Conservation (phyloP, 2,113 vertebrate genomes). For the Eolophus roseicapilla region DNA sequence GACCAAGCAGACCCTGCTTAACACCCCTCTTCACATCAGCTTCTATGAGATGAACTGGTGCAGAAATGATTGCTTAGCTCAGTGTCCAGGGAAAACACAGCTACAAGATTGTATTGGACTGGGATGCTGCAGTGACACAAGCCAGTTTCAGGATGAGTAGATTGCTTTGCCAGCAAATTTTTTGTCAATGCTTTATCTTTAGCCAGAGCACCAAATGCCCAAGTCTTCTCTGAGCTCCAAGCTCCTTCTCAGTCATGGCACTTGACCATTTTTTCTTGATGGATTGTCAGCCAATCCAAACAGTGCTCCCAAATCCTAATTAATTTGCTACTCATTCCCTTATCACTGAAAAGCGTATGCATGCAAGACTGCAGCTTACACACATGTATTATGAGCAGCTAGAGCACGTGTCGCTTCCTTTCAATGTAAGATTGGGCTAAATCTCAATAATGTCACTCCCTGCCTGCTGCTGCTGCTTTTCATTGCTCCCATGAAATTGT, state of each 20-base stretch:
- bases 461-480: not conserved
- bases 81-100: not conserved
- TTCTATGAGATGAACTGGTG: not conserved
- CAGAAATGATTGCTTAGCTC: not conserved
- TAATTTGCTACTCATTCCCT: not conserved
- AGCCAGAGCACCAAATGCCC: not conserved
- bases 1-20: not conserved
- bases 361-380: not conserved
- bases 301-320: slow-evolving; percentile 2
- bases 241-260: not conserved
- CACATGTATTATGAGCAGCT: not conserved
- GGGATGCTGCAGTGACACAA: not conserved
- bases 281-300: not conserved
- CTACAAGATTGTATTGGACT: not conserved
- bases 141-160: not conserved
- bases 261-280: not conserved
- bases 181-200: not conserved
- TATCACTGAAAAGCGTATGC: not conserved
- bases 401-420: not conserved
- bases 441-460: accelerated
- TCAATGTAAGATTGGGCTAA: not conserved
- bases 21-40: not conserved
- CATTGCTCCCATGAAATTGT: not conserved
- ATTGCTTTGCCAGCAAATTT: not conserved
- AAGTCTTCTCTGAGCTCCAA: not conserved